Percentiles rank a stretch among this genome's conserved stretches.
Conservation (phyloP, 1,140 invertebrate genomes). For the Anastrepha ludens region DNA sequence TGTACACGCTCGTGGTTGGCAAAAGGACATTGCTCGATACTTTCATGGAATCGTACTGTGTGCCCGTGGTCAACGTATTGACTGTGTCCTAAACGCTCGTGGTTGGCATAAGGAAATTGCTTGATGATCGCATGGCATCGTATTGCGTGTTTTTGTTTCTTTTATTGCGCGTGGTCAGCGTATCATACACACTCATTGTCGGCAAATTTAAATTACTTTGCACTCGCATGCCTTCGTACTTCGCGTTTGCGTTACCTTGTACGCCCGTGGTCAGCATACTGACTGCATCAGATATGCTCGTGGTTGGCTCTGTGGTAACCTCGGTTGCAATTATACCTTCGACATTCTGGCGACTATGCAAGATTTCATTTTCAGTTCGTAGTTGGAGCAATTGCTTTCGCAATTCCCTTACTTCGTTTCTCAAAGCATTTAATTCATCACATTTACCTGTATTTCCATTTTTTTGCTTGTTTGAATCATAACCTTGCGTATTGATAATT, state of each 20-base stretch:
- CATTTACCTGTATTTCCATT: not conserved
- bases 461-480: not conserved
- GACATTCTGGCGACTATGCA: not conserved
- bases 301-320: not conserved
- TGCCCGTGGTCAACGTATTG: not conserved
- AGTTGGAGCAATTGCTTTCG: not conserved
- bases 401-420: not conserved
- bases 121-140: no score
- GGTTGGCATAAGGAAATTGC: no score
- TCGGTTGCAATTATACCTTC: not conserved
- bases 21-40: no score
- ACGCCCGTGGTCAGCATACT: no score
- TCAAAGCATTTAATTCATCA: not conserved
- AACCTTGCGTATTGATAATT: not conserved
- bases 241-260: no score
- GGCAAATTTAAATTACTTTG: no score
- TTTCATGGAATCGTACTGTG: no score
- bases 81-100: not conserved
- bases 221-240: no score
- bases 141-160: no score
- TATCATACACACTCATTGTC: not conserved
- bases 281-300: no score
- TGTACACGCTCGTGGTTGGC: not conserved
- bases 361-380: not conserved
- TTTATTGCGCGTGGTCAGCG: not conserved